These are phyloP conservation scores for Aptenodytes patagonicus DNA, from an alignment of 2,113 vertebrate species.

Conservation along the genomic window DNA sequence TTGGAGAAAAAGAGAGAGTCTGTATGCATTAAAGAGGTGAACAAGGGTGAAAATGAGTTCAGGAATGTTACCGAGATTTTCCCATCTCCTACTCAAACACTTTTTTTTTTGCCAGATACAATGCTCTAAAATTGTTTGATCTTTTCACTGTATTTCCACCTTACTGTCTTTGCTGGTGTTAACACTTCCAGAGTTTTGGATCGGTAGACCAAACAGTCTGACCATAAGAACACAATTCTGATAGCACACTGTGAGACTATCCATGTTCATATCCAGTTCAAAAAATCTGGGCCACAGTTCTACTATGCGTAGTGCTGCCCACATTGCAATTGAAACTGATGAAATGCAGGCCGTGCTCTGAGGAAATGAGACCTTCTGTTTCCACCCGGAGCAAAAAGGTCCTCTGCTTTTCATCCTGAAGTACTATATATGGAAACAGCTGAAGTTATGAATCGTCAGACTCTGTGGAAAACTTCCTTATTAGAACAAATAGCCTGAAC, in stretches of 20 bases:
- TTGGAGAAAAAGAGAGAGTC: neutral
- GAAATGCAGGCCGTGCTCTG: neutral
- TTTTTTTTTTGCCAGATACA: neutral
- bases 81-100: neutral
- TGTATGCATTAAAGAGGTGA: neutral
- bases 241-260: neutral
- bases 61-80: neutral
- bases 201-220: neutral
- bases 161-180: neutral
- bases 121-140: neutral
- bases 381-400: neutral
- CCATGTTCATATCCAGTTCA: neutral
- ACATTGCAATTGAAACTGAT: neutral
- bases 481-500: neutral
- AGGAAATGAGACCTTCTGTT: slow-evolving; percentile 5
- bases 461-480: neutral
- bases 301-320: neutral
- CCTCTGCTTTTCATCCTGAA: neutral
- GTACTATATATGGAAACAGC: neutral
- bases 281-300: neutral
- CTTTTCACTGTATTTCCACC: neutral
- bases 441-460: neutral
- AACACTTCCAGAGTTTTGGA: neutral
- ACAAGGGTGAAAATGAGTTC: slow-evolving; percentile 1
- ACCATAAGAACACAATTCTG: neutral